These are phyloP conservation scores for Mizuhopecten yessoensis DNA, from an alignment of 1,140 invertebrate genomes.

Conservation along the genomic window DNA sequence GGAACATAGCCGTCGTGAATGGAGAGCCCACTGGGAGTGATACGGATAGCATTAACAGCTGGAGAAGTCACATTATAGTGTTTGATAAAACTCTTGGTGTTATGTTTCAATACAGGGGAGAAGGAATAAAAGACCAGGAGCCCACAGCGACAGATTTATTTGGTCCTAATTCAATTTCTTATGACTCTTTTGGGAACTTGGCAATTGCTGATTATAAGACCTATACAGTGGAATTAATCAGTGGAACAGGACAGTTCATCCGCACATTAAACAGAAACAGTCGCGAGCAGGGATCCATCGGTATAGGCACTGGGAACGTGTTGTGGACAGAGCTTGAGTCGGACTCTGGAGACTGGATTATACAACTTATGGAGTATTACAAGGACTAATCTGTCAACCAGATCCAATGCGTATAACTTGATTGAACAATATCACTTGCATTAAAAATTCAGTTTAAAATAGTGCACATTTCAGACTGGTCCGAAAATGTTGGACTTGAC, in stretches of 20 bases:
- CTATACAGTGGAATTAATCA: neutral
- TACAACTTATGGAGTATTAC: constrained; percentile 4
- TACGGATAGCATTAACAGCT: neutral
- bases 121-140: neutral
- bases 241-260: neutral
- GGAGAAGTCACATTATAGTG: neutral
- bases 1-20: neutral
- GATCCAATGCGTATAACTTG: no score
- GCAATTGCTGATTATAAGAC: constrained; percentile 3
- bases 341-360: neutral
- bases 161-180: neutral
- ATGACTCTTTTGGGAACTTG: constrained; percentile 38
- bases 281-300: neutral
- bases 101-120: neutral
- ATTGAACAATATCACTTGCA: neutral
- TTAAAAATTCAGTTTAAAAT: no score
- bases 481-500: constrained; percentile 18
- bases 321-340: neutral
- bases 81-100: neutral
- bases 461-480: neutral
- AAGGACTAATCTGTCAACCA: neutral
- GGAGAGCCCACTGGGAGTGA: neutral
- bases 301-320: neutral
- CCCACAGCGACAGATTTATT: neutral
- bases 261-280: neutral